Base-by-base conservation (phyloP, 2,797 vertebrate genomes). In the Pitangus sulphuratus region DNA sequence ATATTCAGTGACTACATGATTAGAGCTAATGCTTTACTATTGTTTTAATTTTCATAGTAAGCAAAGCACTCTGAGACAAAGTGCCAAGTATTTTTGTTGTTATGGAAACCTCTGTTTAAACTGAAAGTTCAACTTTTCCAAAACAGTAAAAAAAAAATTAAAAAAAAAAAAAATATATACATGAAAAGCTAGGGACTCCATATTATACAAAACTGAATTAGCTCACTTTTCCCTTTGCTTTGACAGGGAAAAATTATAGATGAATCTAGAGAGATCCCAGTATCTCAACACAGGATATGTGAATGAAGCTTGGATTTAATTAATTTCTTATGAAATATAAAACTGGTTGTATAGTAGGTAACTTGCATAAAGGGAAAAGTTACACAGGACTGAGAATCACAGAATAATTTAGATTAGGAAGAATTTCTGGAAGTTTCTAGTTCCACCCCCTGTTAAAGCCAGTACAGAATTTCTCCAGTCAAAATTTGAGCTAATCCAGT, bases 51-150 rank as follows among this genome's bases (percentile, higher is more conserved):
- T 71, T 75, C 50, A 35, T 5, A 37, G 64, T 77, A 89, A 87
- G 91, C 44, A 96, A 94, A 87, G 64, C 47, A 90, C 61, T 53
- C 20, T 10, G 53, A 95, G 75, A 79, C 28, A 19, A 91, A 84
- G 79, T 47, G 80, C 65, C 88, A 96, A 93, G 91, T 89, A 88
- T 86, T 92, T 92, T 62, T 76, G 85, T 91, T 90, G 85, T 86
- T 88, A 93, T 94, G 83, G 95, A 91, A 97, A 97, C 94, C 50
- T 64, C 68, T 53, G 57, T 57, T 84, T 77, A 77, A 95, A 93
- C 71, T 68, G 31, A 71, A 85, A 66, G 61, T 78, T 94, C 82
- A 93, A 16, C 62, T 79, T 91, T 68, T 95, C 83, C 87, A 86
- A 79, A 75, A 35, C 65, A 75, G 61, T 53, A 81, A 71, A 28